Base-by-base conservation (phyloP, 1,140 invertebrate species). In the Druon quercuslanigerum region DNA sequence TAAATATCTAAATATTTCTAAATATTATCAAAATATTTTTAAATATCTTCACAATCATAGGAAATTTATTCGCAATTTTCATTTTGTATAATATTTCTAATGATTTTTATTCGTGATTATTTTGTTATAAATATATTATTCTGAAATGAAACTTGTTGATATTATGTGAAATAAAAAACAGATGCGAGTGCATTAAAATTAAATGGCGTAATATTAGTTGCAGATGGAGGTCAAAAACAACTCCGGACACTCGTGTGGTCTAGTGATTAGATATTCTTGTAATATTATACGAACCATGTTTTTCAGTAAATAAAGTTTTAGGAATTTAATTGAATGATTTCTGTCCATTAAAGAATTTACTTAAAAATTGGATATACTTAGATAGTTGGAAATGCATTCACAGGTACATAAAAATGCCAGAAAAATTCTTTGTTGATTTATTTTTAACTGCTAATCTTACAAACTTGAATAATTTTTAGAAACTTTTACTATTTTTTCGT, bases 261-360 rank as follows among this genome's bases (percentile, higher is more conserved):
- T 80, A 71, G 80, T 87, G 87, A 88, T 88, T 88, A 87, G 85
- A 87, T 88, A 87, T 71, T 84, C 75, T 84, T 72, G 79, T 84
- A 81, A 87, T 51, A 82, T 73, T 79, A 74, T 76, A 60, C 17
- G 74, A 85, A 74, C 70, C 12, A 11, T 74, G n/a, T 74, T 54
- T 54, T 57, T 54, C 8, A 50, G 14, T 8, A 1, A 19, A 19
- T 19, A 0, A 11, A 3, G 12, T 56, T 56, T 19, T 56, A 20
- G 17, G 17, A n/a, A n/a, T 56, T n/a, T 56, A 56, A 8, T 7
- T 33, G 2, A 33, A 33, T 33, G 2, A 33, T 33, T 33, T 33
- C 25, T 33, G 25, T 33, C 25, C 25, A 33, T 33, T 33, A 33
- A 33, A 33, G 5, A 33, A 33, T 33, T 33, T 33, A 33, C 5